Conservation (phyloP, 2,113 vertebrate species). For the Calonectris borealis region DNA sequence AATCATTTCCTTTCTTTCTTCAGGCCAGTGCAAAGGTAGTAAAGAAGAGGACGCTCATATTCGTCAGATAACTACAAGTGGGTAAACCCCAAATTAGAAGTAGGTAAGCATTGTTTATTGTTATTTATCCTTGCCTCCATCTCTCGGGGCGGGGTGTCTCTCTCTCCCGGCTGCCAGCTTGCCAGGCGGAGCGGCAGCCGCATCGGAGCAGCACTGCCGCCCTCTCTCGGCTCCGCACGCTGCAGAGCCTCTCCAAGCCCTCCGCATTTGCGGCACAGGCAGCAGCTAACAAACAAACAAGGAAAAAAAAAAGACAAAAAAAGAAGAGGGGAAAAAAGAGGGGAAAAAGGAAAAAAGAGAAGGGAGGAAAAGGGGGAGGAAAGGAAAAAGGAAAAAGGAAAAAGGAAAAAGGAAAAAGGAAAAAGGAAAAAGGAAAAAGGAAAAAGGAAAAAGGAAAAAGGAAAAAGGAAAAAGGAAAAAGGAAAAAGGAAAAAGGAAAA, state of each 20-base stretch:
- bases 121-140: fast-evolving
- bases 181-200: background rate
- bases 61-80: fast-evolving
- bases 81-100: background rate
- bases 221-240: background rate
- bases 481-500: no score
- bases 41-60: fast-evolving
- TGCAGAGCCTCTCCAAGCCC: fast-evolving
- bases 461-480: no score
- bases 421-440: fast-evolving
- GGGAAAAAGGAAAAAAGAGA: no score
- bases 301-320: no score
- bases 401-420: no score
- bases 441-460: no score
- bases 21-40: background rate
- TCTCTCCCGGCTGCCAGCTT: no score
- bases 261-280: fast-evolving
- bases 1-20: background rate
- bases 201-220: background rate
- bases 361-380: fast-evolving
- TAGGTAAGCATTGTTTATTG: fast-evolving
- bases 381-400: no score
- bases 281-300: no score
- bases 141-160: background rate
- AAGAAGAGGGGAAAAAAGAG: no score